phyloP scores from a whole-genome alignment of 2,888 invertebrate genomes.

The Syrista parreyssii region DNA sequence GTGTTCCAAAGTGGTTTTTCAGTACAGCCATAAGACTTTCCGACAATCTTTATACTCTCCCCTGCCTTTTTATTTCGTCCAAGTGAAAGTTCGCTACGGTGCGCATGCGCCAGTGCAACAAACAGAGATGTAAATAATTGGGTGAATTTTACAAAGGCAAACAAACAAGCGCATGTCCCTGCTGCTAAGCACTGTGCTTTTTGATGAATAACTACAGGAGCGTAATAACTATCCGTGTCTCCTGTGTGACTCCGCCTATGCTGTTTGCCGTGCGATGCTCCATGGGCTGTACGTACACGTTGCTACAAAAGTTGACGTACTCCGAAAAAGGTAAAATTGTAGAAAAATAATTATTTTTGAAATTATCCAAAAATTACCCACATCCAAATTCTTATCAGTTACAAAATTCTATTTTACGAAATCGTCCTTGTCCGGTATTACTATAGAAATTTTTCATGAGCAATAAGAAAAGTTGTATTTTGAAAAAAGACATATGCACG shows the following conservation, averaged over 20 bases:
- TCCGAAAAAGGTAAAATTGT: neutral
- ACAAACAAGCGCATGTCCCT: neutral
- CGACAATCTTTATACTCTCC: neutral
- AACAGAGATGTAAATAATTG: neutral
- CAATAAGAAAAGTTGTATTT: neutral
- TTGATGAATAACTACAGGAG: conserved; percentile 48
- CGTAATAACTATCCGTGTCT: conserved; percentile 43
- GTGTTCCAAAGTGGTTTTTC: neutral
- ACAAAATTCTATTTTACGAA: neutral
- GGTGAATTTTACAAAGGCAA: neutral
- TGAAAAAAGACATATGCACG: conserved; percentile 17
- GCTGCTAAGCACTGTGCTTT: conserved; percentile 11
- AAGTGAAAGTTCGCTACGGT: neutral
- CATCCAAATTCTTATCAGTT: neutral
- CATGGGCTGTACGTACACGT: conserved; percentile 42
- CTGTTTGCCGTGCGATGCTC: conserved; percentile 47
- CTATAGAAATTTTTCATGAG: neutral
- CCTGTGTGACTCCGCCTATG: conserved; percentile 46
- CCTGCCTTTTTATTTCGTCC: neutral
- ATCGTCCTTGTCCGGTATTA: neutral
- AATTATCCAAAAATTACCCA: neutral
- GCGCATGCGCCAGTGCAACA: neutral
- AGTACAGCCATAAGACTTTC: neutral
- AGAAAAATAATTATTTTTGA: neutral
- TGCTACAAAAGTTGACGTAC: conserved; percentile 31